Percentiles rank a stretch among this genome's conserved stretches.
Conservation (phyloP, 1,140 invertebrate genomes). For the Achroia grisella region DNA sequence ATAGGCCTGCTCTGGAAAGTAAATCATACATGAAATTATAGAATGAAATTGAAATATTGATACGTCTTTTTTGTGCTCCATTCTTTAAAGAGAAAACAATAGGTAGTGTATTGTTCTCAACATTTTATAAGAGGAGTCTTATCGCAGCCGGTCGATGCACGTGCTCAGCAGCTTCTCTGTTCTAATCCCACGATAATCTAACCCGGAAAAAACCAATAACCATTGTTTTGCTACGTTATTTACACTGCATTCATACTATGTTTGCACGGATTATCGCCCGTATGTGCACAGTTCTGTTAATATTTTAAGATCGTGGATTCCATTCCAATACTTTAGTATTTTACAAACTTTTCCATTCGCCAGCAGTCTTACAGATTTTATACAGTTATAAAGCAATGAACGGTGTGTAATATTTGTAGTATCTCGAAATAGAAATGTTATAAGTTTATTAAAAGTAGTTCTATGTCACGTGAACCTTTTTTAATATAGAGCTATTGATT, state of each 20-base stretch:
- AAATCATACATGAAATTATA: too few species aligned
- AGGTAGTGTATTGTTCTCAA: conserved; percentile 23
- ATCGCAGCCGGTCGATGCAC: conserved; percentile 29
- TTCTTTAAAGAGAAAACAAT: too few species aligned
- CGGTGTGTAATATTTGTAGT: conserved; percentile 30
- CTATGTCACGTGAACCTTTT: too few species aligned
- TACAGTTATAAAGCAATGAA: conserved; percentile 16
- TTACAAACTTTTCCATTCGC: conserved; percentile 17
- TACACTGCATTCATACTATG: conserved; percentile 33
- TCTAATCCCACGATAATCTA: conserved; percentile 55
- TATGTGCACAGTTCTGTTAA: conserved; percentile 35
- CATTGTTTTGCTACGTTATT: conserved; percentile 51
- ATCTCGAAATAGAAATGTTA: too few species aligned
- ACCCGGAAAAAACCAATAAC: conserved; percentile 56
- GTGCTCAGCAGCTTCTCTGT: conserved; percentile 27
- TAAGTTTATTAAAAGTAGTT: too few species aligned
- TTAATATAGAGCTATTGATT: too few species aligned
- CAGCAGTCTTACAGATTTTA: conserved; percentile 1
- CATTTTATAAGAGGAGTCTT: conserved; percentile 19
- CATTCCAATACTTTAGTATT: conserved; percentile 29
- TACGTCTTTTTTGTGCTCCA: not conserved
- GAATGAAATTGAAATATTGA: too few species aligned
- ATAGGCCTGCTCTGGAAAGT: too few species aligned
- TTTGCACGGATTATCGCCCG: conserved; percentile 45
- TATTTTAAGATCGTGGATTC: conserved; percentile 47